Conservation (phyloP, 2,113 vertebrate genomes). For the Xenopus tropicalis region UCB_Xtro_10.0 CM004443.2:205728001-205728500, state of each 20-base stretch:
- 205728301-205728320: slow-evolving; percentile 25
- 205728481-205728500: no score
- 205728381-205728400: no score
- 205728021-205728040: slow-evolving; percentile 13
- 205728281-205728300: slow-evolving; percentile 11
- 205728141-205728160: slow-evolving; percentile 21
- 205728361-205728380: no score
- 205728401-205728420: no score
- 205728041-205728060: slow-evolving; percentile 5
- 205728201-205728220: slow-evolving; percentile 41
- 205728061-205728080: slow-evolving; percentile 6
- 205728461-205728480: no score
- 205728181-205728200: slow-evolving; percentile 35
- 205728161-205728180: slow-evolving; percentile 29
- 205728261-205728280: slow-evolving; percentile 11
- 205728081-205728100: slow-evolving; percentile 18
- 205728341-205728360: background rate
- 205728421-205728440: no score
- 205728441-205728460: no score
- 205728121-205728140: slow-evolving; percentile 30
- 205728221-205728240: slow-evolving; percentile 29
- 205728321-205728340: background rate
- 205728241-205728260: slow-evolving; percentile 39
- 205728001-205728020: no score
- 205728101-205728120: slow-evolving; percentile 31